Evolutionary conservation across 1,140 invertebrate genomes (phyloP).

Genomic region (Drosophila kanapiae): DNA sequence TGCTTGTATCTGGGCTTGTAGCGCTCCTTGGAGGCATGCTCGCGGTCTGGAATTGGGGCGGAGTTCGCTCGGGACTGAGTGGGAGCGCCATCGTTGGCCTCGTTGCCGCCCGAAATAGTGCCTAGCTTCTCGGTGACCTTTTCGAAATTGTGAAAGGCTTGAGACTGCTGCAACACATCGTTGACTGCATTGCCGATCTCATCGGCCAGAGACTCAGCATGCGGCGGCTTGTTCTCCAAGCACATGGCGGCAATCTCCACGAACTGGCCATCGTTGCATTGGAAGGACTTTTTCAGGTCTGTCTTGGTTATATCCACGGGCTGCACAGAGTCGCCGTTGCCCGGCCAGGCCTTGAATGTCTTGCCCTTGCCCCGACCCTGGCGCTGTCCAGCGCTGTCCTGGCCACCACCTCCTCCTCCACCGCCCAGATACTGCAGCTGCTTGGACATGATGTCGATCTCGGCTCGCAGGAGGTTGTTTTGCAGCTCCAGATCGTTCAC

Average conservation of each 20-base stretch:
- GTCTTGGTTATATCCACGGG: slow-evolving; percentile 65
- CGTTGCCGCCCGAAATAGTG: slow-evolving; percentile 42
- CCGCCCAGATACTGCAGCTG: slow-evolving; percentile 69
- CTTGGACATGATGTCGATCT: slow-evolving; percentile 78
- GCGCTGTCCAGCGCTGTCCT: slow-evolving; percentile 12
- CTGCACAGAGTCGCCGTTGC: slow-evolving; percentile 56
- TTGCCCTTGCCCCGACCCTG: slow-evolving; percentile 27
- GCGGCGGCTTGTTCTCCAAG: slow-evolving; percentile 47
- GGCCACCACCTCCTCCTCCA: slow-evolving; percentile 2
- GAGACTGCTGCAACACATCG: slow-evolving; percentile 70
- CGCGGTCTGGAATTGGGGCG: slow-evolving; percentile 2
- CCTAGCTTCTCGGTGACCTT: slow-evolving; percentile 67
- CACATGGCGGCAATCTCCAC: slow-evolving; percentile 71
- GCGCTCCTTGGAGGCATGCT: slow-evolving; percentile 40
- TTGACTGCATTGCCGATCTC: slow-evolving; percentile 67
- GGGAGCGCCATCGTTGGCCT: not conserved
- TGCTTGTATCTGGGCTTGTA: slow-evolving; percentile 43
- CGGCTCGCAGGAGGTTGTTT: slow-evolving; percentile 79
- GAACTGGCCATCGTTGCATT: slow-evolving; percentile 63
- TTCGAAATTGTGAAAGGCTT: slow-evolving; percentile 71
- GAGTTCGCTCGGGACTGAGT: not conserved
- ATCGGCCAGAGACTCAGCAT: slow-evolving; percentile 59
- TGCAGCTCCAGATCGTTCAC: slow-evolving; percentile 72
- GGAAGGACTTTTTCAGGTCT: slow-evolving; percentile 63
- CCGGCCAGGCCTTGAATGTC: slow-evolving; percentile 68